These are phyloP conservation scores for Drosophila pachea DNA, from an alignment of 1,140 invertebrate genomes.

Conservation along the genomic window DNA sequence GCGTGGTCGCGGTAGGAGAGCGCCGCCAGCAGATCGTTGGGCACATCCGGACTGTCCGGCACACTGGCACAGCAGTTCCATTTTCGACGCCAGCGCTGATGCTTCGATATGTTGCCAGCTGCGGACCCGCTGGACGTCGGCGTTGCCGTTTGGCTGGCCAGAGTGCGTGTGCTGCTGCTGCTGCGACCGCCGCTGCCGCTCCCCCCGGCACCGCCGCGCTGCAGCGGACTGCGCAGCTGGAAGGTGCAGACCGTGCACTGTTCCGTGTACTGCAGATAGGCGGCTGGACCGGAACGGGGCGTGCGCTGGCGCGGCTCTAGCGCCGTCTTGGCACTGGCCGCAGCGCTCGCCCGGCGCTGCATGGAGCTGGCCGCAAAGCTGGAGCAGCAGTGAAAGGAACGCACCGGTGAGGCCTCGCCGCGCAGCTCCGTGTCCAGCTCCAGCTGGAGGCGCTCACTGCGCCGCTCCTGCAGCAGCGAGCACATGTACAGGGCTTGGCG, in stretches of 20 bases:
- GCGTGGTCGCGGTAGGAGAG: conserved; percentile 55
- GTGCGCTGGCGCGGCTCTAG: conserved; percentile 49
- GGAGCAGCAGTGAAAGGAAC: conserved; percentile 76
- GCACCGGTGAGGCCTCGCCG: conserved; percentile 12
- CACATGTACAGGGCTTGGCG: conserved; percentile 72
- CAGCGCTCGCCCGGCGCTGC: conserved; percentile 65
- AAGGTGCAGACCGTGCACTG: conserved; percentile 78
- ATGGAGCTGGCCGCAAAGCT: conserved; percentile 62
- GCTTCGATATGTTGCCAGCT: conserved; percentile 73
- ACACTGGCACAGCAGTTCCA: conserved; percentile 82
- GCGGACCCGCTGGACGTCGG: conserved; percentile 45
- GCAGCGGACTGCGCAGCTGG: conserved; percentile 53
- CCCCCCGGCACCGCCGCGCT: background rate
- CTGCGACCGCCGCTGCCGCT: conserved; percentile 49
- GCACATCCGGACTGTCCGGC: conserved; percentile 81
- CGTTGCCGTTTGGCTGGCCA: conserved; percentile 54
- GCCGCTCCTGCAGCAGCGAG: conserved; percentile 67
- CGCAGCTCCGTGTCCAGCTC: conserved; percentile 33
- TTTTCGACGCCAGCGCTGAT: conserved; percentile 79
- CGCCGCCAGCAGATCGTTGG: conserved; percentile 71
- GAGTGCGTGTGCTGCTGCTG: conserved; percentile 55
- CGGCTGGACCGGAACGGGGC: conserved; percentile 12
- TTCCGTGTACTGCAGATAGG: conserved; percentile 73
- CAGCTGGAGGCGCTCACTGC: conserved; percentile 27
- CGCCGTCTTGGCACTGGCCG: conserved; percentile 49